Evolutionary conservation across 2,113 vertebrate species (phyloP), one percentile per base, ranked within the genome.

Genomic region (Sardina pilchardus): DNA sequence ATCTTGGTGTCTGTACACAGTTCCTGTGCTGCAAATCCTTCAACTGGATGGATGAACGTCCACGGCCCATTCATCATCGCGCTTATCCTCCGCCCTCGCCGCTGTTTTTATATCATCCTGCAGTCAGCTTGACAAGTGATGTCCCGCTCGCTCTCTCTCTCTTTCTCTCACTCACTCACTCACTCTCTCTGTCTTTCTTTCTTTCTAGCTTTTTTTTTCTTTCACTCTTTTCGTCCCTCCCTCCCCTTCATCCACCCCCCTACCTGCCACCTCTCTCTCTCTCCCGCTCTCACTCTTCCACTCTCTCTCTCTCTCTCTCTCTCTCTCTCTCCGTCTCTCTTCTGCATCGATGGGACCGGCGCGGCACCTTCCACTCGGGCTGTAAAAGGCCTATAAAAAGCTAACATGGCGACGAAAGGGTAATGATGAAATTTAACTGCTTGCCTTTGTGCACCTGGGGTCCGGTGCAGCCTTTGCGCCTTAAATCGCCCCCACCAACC

Each of bases 391-490:
- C 94, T 93, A 95, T 95, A 95, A 95, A 96, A 95, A 95, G 93
- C 88, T 92, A 93, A 93, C 93, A 92, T 67, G 67, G 90, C 90
- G 89, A 94, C 94, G 94, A 94, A 94, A 94, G 93, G 93, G 94
- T 95, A 95, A 96, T 96, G 95, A 95, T 95, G 94, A 95, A 95
- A 95, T 95, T 95, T 94, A 95, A 95, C 94, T 94, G 95, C 94
- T 94, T 92, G 93, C 93, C 92, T 91, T 88, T 88, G 88, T 90
- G 92, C 95, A 96, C 95, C 94, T 95, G 94, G 92, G 94, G 94
- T 95, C 95, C 92, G 86, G 87, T 53, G 83, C 83, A 83, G 82
- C 87, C 82, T n/a, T 45, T 30, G 88, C 67, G 90, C 88, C 86
- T 89, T 87, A 89, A 89, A 90, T 88, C 86, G 84, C 83, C 83